A percentile compares a stretch with the other conserved stretches of the same genome.
Conservation (phyloP, 2,888 invertebrate species). For the Ophioninae sp. region DNA sequence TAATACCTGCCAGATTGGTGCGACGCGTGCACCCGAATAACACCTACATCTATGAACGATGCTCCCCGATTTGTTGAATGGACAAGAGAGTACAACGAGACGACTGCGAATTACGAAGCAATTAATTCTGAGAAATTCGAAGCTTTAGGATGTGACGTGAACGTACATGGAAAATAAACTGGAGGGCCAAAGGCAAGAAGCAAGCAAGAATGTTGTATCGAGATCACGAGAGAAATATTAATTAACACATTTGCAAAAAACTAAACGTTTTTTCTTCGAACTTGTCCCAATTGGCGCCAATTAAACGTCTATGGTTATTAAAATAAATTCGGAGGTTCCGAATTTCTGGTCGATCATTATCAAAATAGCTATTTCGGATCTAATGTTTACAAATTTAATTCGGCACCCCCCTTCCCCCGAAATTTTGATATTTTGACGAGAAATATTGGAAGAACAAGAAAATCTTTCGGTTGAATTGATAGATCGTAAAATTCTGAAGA, state of each 20-base stretch:
- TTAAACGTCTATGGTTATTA: background rate
- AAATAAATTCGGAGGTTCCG: background rate
- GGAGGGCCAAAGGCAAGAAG: background rate
- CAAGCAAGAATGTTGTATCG: background rate
- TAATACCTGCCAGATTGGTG: slow-evolving; percentile 63
- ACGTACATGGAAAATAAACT: slow-evolving; percentile 19
- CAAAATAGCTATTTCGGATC: background rate
- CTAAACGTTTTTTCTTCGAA: background rate
- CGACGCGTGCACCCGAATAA: slow-evolving; percentile 11
- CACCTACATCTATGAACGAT: background rate
- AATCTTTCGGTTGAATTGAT: background rate
- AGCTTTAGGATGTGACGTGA: slow-evolving; percentile 43
- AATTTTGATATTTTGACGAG: background rate
- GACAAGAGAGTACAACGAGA: slow-evolving; percentile 20
- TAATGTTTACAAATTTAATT: background rate
- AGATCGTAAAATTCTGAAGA: background rate
- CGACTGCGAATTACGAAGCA: slow-evolving; percentile 45
- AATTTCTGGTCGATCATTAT: background rate
- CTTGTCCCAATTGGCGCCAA: background rate
- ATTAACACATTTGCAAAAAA: background rate
- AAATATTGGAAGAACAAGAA: background rate
- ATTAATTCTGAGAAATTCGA: slow-evolving; percentile 52
- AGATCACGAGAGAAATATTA: background rate
- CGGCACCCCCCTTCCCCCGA: background rate
- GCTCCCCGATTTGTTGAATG: slow-evolving; percentile 44